These are phyloP conservation scores for Pachymerium ferrugineum DNA, from an alignment of 2,888 invertebrate genomes.

Conservation along the genomic window DNA sequence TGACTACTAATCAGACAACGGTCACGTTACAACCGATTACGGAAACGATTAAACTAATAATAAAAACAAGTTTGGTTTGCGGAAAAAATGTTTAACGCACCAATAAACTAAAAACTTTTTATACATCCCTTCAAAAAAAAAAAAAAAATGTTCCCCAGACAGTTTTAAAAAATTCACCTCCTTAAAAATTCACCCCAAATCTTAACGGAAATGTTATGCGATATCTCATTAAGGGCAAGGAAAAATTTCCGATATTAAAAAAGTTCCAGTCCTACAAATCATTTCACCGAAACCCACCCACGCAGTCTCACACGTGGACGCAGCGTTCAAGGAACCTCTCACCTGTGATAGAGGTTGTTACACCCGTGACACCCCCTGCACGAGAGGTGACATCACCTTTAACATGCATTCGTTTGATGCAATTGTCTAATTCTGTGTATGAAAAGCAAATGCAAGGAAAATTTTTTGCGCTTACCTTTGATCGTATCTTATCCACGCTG, in stretches of 20 bases:
- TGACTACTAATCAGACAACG: constrained; percentile 16
- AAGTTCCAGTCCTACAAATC: constrained; percentile 11
- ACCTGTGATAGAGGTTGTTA: background rate
- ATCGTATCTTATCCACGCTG: constrained; percentile 3
- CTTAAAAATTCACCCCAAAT: too few species aligned
- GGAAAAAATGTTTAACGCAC: too few species aligned
- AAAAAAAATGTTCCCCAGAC: background rate
- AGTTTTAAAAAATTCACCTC: background rate
- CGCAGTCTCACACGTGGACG: constrained; percentile 19
- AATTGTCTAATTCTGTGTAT: background rate
- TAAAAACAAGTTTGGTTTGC: too few species aligned
- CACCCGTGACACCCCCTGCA: background rate
- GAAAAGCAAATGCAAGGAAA: too few species aligned
- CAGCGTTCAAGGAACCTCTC: constrained; percentile 27
- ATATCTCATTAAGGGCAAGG: constrained; percentile 10
- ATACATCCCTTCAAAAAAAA: too few species aligned
- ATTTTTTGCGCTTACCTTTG: background rate
- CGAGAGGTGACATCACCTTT: background rate
- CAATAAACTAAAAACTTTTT: too few species aligned
- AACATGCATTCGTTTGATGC: too few species aligned
- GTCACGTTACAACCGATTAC: constrained; percentile 5
- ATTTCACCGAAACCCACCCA: constrained; percentile 23
- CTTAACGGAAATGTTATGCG: background rate
- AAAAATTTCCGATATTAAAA: background rate
- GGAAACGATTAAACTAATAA: too few species aligned